Evolutionary conservation across 2,113 vertebrate genomes (phyloP).

Genomic region (Pteronura brasiliensis): DNA sequence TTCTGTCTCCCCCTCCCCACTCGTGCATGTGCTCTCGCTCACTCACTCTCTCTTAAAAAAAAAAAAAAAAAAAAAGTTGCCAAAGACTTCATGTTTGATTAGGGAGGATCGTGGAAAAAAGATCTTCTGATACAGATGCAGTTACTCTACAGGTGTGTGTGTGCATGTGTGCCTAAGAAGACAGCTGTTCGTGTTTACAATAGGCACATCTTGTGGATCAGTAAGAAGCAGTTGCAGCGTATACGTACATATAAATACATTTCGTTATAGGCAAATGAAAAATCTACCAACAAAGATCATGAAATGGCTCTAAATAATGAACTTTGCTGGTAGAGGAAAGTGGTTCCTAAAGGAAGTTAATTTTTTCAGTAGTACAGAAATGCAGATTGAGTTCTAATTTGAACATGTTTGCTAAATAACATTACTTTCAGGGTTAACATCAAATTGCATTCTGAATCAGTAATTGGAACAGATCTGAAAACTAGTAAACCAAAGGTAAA

Average conservation of each 20-base stretch:
- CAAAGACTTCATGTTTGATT: background rate
- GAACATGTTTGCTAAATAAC: background rate
- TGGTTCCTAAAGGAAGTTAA: background rate
- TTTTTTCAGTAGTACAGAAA: background rate
- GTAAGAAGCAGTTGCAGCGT: background rate
- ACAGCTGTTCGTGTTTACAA: background rate
- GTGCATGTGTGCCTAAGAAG: fast-evolving
- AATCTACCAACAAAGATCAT: background rate
- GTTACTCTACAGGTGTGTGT: fast-evolving
- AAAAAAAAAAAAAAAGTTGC: background rate
- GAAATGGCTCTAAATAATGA: background rate
- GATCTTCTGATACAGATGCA: background rate
- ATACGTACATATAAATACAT: background rate
- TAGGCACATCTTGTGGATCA: background rate
- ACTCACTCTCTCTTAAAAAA: background rate
- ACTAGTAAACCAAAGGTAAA: background rate
- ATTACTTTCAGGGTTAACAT: background rate
- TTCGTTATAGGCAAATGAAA: background rate
- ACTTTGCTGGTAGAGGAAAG: background rate
- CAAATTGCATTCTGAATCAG: background rate
- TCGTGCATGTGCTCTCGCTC: background rate
- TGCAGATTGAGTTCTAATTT: background rate
- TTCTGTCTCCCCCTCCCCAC: background rate
- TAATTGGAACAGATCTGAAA: background rate
- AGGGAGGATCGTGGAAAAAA: background rate